These are phyloP conservation scores for Edolisoma coerulescens DNA, from an alignment of 2,113 vertebrate genomes.

Conservation along the genomic window DNA sequence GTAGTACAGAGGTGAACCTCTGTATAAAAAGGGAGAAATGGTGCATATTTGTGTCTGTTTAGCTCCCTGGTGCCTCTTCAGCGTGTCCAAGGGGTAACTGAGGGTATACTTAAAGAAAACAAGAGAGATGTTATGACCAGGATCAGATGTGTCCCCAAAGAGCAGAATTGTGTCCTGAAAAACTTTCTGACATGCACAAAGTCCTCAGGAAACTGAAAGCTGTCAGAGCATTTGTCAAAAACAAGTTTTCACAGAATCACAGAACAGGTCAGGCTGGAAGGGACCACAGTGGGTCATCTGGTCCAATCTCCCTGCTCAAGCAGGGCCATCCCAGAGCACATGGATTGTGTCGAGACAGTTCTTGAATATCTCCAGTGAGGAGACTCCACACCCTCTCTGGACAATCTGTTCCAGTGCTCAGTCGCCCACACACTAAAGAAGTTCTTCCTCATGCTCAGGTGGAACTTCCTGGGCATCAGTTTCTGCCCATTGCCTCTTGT, in stretches of 20 bases:
- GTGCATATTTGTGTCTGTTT: neutral
- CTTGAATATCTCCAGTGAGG: neutral
- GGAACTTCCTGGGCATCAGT: neutral
- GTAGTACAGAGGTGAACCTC: neutral
- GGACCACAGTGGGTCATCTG: neutral
- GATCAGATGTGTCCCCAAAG: neutral
- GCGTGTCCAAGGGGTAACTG: neutral
- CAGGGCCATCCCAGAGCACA: neutral
- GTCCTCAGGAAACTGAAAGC: neutral
- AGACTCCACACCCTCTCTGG: neutral
- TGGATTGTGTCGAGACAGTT: rapidly evolving
- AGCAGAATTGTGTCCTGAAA: neutral
- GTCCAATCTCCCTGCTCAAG: neutral
- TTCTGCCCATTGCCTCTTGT: neutral
- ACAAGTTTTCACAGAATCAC: neutral
- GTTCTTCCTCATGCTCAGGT: neutral
- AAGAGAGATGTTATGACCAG: neutral
- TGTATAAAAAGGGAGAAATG: neutral
- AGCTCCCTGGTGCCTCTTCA: neutral
- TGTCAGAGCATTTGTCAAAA: neutral
- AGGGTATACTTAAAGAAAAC: neutral
- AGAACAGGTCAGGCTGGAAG: neutral
- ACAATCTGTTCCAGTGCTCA: neutral
- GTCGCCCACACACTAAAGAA: neutral
- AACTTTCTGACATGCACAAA: neutral